These are phyloP conservation scores for Busseola fusca DNA, from an alignment of 2,888 invertebrate species.

Conservation along the genomic window DNA sequence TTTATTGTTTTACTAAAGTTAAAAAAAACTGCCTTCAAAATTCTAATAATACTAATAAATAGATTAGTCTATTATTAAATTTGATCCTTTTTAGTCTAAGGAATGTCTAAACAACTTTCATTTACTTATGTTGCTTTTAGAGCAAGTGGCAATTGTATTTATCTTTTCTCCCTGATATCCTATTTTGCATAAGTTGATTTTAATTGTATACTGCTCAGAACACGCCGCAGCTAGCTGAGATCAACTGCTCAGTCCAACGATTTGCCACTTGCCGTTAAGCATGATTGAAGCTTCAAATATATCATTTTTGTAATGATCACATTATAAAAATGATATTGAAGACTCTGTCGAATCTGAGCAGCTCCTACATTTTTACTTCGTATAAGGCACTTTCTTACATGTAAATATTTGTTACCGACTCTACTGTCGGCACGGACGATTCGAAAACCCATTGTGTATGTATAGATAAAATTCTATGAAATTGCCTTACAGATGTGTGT, in stretches of 20 bases:
- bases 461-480: slow-evolving; percentile 72
- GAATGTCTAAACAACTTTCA: slow-evolving; percentile 48
- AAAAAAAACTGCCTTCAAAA: not conserved
- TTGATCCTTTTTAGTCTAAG: slow-evolving; percentile 4
- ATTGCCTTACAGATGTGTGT: slow-evolving; percentile 79
- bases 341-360: slow-evolving; percentile 60
- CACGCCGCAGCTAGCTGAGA: slow-evolving; percentile 34
- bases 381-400: slow-evolving; percentile 64
- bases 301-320: slow-evolving; percentile 35
- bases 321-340: slow-evolving; percentile 43
- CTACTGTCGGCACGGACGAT: slow-evolving; percentile 54
- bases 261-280: slow-evolving; percentile 48
- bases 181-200: slow-evolving; percentile 29
- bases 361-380: slow-evolving; percentile 66
- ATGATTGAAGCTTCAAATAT: slow-evolving; percentile 34
- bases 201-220: slow-evolving; percentile 34
- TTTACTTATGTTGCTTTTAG: slow-evolving; percentile 39
- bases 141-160: slow-evolving; percentile 50
- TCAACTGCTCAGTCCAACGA: slow-evolving; percentile 30
- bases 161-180: slow-evolving; percentile 27
- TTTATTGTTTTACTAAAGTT: not conserved
- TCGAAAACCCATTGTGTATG: slow-evolving; percentile 61
- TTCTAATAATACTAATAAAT: slow-evolving; percentile 36
- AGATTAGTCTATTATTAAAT: slow-evolving; percentile 37
- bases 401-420: slow-evolving; percentile 62